A percentile compares a stretch with the other conserved stretches of the same genome.
Evolutionary conservation across 2,888 invertebrate genomes (phyloP).

Genomic region (Apoda limacodes): DNA sequence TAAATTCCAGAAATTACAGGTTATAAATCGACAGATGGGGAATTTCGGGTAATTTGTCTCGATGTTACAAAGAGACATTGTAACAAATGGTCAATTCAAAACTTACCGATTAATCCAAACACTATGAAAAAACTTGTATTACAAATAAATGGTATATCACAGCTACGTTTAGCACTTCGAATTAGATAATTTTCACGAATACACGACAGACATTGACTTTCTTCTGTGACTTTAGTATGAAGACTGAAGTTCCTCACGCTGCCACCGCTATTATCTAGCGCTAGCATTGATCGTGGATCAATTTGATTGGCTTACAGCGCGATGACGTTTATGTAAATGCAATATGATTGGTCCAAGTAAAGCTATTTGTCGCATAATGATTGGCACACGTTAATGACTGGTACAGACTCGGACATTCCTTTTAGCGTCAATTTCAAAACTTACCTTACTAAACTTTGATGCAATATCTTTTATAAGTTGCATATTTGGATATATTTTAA

Average conservation of each 20-base stretch:
- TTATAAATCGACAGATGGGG: too few relatives aligned
- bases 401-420: conserved; percentile 27
- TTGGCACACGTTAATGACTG: conserved; percentile 77
- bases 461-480: conserved; percentile 1
- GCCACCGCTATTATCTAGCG: conserved; percentile 65
- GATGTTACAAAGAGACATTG: too few relatives aligned
- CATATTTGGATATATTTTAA: too few relatives aligned
- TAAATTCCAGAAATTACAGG: too few relatives aligned
- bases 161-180: conserved; percentile 46
- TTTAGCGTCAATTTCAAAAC: conserved; percentile 46
- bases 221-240: conserved; percentile 42
- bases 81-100: too few relatives aligned
- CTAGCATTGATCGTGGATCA: conserved; percentile 71
- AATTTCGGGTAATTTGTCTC: too few relatives aligned
- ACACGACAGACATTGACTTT: conserved; percentile 21
- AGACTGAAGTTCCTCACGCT: conserved; percentile 58
- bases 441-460: too few relatives aligned
- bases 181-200: conserved; percentile 35
- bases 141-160: conserved; percentile 29
- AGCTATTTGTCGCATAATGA: conserved; percentile 69
- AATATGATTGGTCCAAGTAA: conserved; percentile 51
- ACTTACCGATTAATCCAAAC: too few relatives aligned
- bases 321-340: conserved; percentile 50
- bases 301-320: conserved; percentile 56
- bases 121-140: conserved; percentile 2